These are phyloP conservation scores for Acromyrmex charruanus DNA, from an alignment of 1,140 invertebrate genomes.

Conservation along the genomic window DNA sequence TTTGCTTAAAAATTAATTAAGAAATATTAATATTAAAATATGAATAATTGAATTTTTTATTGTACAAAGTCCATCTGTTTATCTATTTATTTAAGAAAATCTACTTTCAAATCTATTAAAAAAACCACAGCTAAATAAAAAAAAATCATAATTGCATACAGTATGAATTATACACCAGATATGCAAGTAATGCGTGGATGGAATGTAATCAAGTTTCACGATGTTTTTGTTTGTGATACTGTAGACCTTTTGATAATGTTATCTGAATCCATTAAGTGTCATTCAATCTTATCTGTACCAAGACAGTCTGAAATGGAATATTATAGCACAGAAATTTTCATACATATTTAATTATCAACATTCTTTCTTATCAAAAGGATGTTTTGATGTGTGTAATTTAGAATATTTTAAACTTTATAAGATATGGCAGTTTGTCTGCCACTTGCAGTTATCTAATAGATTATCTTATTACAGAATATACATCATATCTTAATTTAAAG, in stretches of 20 bases:
- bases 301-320: conserved; percentile 3
- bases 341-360: background rate
- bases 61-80: background rate
- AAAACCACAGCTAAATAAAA: background rate
- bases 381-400: conserved; percentile 4
- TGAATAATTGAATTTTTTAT: conserved; percentile 12
- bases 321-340: background rate
- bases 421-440: background rate
- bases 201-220: conserved; percentile 50
- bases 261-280: conserved; percentile 56
- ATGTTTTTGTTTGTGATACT: conserved; percentile 56
- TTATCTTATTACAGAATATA: background rate
- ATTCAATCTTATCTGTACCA: conserved; percentile 56
- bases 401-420: background rate
- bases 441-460: background rate
- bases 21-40: background rate
- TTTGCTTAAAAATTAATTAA: conserved; percentile 17
- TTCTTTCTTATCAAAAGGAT: background rate
- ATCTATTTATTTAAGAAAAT: background rate
- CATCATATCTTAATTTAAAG: background rate
- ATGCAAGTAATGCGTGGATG: conserved; percentile 20
- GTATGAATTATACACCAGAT: conserved; percentile 23
- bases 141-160: background rate
- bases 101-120: background rate
- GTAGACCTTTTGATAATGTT: conserved; percentile 51